Percentiles rank a stretch among this genome's conserved stretches.
phyloP scores from a whole-genome alignment of 2,888 invertebrate genomes.

The Tetramorium bicarinatum region DNA sequence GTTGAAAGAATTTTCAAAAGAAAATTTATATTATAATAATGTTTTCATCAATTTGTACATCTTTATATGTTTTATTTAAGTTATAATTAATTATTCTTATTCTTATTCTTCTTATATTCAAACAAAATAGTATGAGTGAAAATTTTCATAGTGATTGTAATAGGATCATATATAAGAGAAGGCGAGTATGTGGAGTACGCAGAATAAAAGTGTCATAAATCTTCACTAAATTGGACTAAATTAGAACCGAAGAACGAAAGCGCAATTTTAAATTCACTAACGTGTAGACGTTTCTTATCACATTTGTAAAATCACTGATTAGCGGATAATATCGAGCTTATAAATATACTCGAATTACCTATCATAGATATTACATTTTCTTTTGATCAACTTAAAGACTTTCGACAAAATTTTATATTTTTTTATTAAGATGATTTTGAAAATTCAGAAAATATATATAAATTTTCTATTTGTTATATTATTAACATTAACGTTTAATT shows the following conservation, averaged over 20 bases:
- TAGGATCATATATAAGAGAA: neutral
- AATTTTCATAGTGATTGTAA: neutral
- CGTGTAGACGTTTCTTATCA: slow-evolving; percentile 19
- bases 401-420: neutral
- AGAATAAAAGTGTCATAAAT: slow-evolving; percentile 18
- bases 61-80: neutral
- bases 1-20: neutral
- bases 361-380: neutral
- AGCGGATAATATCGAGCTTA: neutral
- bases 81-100: neutral
- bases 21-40: neutral
- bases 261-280: neutral
- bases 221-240: slow-evolving; percentile 13
- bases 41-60: neutral
- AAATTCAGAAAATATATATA: neutral
- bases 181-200: neutral
- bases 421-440: neutral
- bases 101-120: too few relatives aligned
- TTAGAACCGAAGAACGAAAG: neutral
- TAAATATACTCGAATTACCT: slow-evolving; percentile 22
- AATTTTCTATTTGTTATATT: neutral
- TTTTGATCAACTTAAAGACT: neutral
- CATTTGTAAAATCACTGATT: slow-evolving; percentile 4
- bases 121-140: neutral
- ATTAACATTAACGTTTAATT: neutral